These are phyloP conservation scores for Scomber colias DNA, from an alignment of 2,113 vertebrate species.

Conservation along the genomic window DNA sequence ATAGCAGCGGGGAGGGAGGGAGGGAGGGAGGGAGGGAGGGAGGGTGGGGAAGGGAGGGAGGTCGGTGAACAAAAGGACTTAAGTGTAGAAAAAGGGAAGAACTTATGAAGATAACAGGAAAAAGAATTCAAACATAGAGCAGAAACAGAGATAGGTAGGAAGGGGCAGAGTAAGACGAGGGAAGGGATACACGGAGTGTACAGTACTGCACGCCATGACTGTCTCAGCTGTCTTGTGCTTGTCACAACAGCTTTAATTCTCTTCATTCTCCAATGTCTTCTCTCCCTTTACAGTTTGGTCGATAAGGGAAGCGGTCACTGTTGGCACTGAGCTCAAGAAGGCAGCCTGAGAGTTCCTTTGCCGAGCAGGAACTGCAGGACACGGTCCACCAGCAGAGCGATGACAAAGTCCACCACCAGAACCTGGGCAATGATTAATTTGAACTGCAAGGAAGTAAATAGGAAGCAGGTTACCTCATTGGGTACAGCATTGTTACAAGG, in stretches of 20 bases:
- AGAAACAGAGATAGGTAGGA: conserved; percentile 43
- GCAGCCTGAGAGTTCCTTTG: conserved; percentile 92
- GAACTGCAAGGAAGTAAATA: conserved; percentile 84
- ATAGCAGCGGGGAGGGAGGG: conserved; percentile 52
- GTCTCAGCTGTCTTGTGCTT: conserved; percentile 57
- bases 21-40: too few species aligned
- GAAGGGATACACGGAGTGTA: conserved; percentile 69
- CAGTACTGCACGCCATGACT: conserved; percentile 75
- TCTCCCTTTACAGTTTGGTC: conserved; percentile 80
- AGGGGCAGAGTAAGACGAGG: conserved; percentile 41
- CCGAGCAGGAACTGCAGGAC: conserved; percentile 93
- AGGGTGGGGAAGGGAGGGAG: conserved; percentile 54
- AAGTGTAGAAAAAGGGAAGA: conserved; percentile 25
- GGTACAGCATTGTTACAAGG: background rate
- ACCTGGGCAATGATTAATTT: conserved; percentile 93
- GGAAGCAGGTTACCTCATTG: background rate
- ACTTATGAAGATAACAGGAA: conserved; percentile 41
- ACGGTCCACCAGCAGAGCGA: conserved; percentile 90
- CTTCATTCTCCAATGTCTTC: conserved; percentile 57
- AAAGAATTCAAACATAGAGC: conserved; percentile 51
- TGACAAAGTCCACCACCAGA: conserved; percentile 91
- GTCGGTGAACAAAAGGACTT: background rate
- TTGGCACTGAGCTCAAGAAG: conserved; percentile 89
- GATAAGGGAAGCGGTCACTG: conserved; percentile 76
- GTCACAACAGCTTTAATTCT: conserved; percentile 64